phyloP scores from a whole-genome alignment of 2,888 invertebrate genomes.

The Idaea biselata region DNA sequence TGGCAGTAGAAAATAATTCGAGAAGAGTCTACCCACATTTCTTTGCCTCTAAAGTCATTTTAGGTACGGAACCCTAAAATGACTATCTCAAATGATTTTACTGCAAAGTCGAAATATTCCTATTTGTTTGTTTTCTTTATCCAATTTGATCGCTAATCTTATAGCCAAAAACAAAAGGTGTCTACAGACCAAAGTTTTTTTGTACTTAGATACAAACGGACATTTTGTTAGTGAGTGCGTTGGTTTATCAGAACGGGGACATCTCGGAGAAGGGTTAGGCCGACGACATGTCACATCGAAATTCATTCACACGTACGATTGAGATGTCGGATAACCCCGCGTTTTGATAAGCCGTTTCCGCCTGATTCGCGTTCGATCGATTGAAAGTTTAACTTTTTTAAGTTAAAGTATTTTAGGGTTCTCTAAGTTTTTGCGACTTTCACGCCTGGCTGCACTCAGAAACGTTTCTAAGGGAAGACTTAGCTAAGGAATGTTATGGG shows the following conservation, averaged over 20 bases:
- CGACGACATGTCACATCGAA: slow-evolving; percentile 56
- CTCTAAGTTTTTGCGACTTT: no score
- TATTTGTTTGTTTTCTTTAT: background rate
- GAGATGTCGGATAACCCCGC: slow-evolving; percentile 32
- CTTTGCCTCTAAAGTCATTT: no score
- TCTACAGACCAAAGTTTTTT: slow-evolving; percentile 48
- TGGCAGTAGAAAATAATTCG: no score
- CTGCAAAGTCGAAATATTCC: background rate
- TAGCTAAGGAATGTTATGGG: no score
- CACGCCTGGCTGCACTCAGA: no score
- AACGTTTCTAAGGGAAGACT: no score
- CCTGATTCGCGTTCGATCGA: slow-evolving; percentile 27
- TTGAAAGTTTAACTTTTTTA: slow-evolving; percentile 7
- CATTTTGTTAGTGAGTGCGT: slow-evolving; percentile 68
- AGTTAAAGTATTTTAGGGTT: slow-evolving; percentile 2
- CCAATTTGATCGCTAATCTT: slow-evolving; percentile 18
- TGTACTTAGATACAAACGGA: slow-evolving; percentile 65
- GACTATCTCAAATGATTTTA: no score
- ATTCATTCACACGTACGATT: slow-evolving; percentile 65
- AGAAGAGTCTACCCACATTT: no score
- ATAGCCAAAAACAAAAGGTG: slow-evolving; percentile 49
- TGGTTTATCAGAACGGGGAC: slow-evolving; percentile 58
- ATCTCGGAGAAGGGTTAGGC: slow-evolving; percentile 58
- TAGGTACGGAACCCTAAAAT: no score
- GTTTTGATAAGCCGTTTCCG: slow-evolving; percentile 31